Percentiles rank a stretch among this genome's conserved stretches.
Conservation (phyloP, 2,888 invertebrate genomes). For the Monochamus alternatus region DNA sequence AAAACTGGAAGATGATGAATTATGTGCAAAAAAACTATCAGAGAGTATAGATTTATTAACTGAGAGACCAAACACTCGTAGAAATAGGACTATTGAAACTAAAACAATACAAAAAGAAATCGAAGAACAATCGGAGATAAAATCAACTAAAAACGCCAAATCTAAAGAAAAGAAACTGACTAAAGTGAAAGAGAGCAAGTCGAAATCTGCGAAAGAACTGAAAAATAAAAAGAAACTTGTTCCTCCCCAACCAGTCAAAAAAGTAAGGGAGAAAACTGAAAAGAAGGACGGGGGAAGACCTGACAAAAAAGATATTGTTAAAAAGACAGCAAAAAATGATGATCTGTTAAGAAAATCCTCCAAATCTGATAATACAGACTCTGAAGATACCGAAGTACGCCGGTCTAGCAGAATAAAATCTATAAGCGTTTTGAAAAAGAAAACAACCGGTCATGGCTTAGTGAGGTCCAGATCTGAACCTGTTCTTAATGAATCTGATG, state of each 20-base stretch:
- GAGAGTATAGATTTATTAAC: background rate
- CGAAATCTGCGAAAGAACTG: slow-evolving; percentile 32
- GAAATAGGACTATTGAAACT: background rate
- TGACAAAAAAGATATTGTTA: slow-evolving; percentile 32
- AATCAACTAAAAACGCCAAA: slow-evolving; percentile 30
- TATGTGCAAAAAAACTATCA: background rate
- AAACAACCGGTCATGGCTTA: slow-evolving; percentile 78
- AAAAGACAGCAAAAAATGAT: slow-evolving; percentile 33
- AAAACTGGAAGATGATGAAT: background rate
- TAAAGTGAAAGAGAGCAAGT: slow-evolving; percentile 19
- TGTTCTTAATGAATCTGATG: slow-evolving; percentile 71
- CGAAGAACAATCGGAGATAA: slow-evolving; percentile 15
- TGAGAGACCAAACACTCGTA: slow-evolving; percentile 30
- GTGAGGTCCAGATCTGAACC: slow-evolving; percentile 71
- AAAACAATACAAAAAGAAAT: slow-evolving; percentile 22
- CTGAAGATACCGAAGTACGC: slow-evolving; percentile 71
- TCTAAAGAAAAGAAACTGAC: slow-evolving; percentile 19
- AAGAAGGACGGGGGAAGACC: background rate
- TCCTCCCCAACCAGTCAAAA: slow-evolving; percentile 18
- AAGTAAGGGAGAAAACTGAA: slow-evolving; percentile 44
- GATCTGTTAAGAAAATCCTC: slow-evolving; percentile 18
- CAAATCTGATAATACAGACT: slow-evolving; percentile 41
- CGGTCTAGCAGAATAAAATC: slow-evolving; percentile 85
- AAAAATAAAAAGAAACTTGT: slow-evolving; percentile 9
- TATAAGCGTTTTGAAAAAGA: slow-evolving; percentile 79